A percentile compares a stretch with the other conserved stretches of the same genome.
Conservation (phyloP, 2,888 invertebrate genomes). For the Ashinkailepas kermadecensis region DNA sequence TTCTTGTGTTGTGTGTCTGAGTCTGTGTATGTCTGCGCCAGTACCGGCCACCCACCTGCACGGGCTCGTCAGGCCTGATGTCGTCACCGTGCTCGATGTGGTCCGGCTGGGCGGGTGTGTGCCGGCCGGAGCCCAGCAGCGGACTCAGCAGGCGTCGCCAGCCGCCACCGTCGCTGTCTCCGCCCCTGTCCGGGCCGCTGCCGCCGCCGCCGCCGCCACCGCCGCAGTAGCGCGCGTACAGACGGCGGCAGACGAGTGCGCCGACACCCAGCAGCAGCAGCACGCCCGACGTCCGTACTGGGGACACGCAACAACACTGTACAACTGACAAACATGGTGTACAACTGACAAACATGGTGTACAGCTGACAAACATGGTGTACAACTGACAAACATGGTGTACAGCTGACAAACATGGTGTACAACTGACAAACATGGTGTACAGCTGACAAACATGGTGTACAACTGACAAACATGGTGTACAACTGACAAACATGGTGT, state of each 20-base stretch:
- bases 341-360: too few species aligned
- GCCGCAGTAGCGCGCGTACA: conserved; percentile 37
- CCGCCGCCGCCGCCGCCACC: conserved; percentile 4
- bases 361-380: too few species aligned
- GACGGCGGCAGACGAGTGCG: conserved; percentile 43
- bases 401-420: too few species aligned
- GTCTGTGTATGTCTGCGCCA: too few species aligned
- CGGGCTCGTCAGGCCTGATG: neutral
- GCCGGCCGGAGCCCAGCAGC: neutral
- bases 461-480: too few species aligned
- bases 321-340: too few species aligned
- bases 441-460: too few species aligned
- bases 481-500: too few species aligned
- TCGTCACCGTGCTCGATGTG: neutral
- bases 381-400: too few species aligned
- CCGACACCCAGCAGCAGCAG: conserved; percentile 44
- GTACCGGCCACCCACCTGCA: neutral
- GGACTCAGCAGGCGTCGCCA: neutral
- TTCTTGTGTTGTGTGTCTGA: too few species aligned
- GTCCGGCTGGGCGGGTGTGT: neutral
- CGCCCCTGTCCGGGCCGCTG: neutral
- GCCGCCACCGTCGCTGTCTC: neutral
- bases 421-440: too few species aligned
- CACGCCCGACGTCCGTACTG: conserved; percentile 44
- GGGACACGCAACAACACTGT: conserved; percentile 28